Evolutionary conservation across 1,140 invertebrate genomes (phyloP).

Genomic region (Catajapyx aquilonaris): DNA sequence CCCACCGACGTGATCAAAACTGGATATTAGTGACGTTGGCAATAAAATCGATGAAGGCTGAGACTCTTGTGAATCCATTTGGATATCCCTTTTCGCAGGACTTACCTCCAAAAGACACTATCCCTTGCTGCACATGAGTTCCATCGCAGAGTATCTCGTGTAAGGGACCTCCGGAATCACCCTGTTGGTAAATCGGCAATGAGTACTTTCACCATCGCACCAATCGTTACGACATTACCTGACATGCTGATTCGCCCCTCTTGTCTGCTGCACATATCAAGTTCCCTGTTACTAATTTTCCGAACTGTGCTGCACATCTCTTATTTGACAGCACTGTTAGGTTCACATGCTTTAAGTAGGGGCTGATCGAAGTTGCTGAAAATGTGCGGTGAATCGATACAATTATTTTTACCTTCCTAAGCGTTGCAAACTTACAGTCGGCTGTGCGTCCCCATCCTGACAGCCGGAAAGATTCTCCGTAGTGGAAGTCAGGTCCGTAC

Average conservation of each 20-base stretch:
- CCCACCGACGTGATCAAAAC: too few species aligned
- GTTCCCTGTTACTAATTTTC: slow-evolving; percentile 10
- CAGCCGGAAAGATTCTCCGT: slow-evolving; percentile 7
- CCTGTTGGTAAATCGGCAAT: not conserved
- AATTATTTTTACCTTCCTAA: not conserved
- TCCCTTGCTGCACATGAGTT: slow-evolving; percentile 11
- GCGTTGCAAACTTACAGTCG: slow-evolving; percentile 8
- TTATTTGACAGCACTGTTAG: slow-evolving; percentile 8
- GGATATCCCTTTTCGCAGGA: slow-evolving; percentile 9
- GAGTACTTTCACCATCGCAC: not conserved
- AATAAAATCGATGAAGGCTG: slow-evolving; percentile 11
- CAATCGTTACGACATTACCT: not conserved
- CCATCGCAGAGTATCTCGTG: slow-evolving; percentile 5
- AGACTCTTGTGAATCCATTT: slow-evolving; percentile 11
- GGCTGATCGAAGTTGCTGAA: slow-evolving; percentile 1
- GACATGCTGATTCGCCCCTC: not conserved
- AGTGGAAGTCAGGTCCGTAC: slow-evolving; percentile 6
- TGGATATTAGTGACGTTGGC: slow-evolving; percentile 8
- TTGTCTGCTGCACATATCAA: not conserved
- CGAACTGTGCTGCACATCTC: slow-evolving; percentile 8
- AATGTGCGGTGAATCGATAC: not conserved
- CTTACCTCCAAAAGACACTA: slow-evolving; percentile 11
- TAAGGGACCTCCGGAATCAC: slow-evolving; percentile 11
- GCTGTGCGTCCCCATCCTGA: slow-evolving; percentile 12
- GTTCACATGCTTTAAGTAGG: slow-evolving; percentile 10